phyloP scores from a whole-genome alignment of 1,140 invertebrate genomes.

The Drosophila aff. region DNA sequence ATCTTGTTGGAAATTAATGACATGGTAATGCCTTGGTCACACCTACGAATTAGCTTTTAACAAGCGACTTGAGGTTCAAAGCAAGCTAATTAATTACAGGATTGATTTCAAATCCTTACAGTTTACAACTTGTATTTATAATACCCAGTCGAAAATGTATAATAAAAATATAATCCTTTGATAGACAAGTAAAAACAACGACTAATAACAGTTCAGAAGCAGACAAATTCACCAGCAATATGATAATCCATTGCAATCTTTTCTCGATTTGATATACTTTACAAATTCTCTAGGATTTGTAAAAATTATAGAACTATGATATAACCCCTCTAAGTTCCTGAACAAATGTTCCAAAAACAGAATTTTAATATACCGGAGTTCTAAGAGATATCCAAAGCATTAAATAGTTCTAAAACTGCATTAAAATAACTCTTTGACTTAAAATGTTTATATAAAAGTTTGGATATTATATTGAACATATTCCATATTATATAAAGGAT shows the following conservation, averaged over 20 bases:
- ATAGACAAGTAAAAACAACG: neutral
- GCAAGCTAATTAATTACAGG: neutral
- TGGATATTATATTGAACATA: neutral
- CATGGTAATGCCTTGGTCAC: neutral
- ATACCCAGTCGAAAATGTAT: no score
- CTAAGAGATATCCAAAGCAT: neutral
- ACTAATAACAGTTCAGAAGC: no score
- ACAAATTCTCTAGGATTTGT: neutral
- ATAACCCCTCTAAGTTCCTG: neutral
- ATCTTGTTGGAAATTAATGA: constrained; percentile 1
- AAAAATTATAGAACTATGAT: neutral
- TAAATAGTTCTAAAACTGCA: neutral
- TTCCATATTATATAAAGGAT: no score
- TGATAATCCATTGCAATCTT: no score
- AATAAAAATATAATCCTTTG: neutral
- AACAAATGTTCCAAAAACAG: neutral
- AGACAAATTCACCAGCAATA: no score
- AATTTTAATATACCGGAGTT: neutral
- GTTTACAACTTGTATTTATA: neutral
- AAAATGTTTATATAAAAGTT: neutral
- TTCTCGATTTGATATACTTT: neutral
- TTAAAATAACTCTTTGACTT: neutral
- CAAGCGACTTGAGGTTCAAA: neutral
- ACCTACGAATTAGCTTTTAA: neutral
- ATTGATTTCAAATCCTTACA: neutral